Base-by-base conservation (phyloP, 1,140 invertebrate species). In the Euwallacea similis region DNA sequence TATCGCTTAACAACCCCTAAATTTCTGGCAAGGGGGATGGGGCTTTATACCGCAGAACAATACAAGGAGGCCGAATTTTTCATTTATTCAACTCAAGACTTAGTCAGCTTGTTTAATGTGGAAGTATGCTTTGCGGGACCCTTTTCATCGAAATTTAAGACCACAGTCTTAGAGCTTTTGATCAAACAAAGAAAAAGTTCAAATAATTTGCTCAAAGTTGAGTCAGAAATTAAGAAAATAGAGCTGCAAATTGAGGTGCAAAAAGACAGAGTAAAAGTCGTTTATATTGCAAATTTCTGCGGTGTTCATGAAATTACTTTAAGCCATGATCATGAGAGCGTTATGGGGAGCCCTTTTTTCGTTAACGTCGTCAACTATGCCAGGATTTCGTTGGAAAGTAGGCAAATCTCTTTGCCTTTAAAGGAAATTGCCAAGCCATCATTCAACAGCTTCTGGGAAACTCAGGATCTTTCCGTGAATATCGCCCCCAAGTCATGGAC, bases 11-110 rank as follows among this genome's bases (percentile, higher is more conserved):
- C 16, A 82, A 84, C 82, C n/a, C 76, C 83, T 7, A 82, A 84
- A 71, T 88, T 86, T 71, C 79, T 87, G 0, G 86, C 84, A 10
- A 82, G 83, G 76, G 86, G 87, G 33, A 86, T 86, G 76, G 87
- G 87, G 3, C 79, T 88, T 15, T 79, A 83, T 46, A 83, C 84
- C 43, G 85, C 84, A 15, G 84, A 85, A 77, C 77, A 84, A 60
- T 81, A 84, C 60, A 81, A 82, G 66, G 84, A 84, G 79, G 74
- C 75, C 1, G 66, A 70, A 21, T 79, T 81, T 69, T 81, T 78
- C 66, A 63, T 80, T 41, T 81, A 81, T 47, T 69, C 75, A 8
- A 77, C 78, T 60, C 10, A 42, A 15, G 11, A 60, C 16, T 50
- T 21, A 7, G 10, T 13, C 7, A 60, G 42, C 9, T 62, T 62